Base-by-base conservation (phyloP, 2,113 vertebrate species). In the Promerops cafer region DNA sequence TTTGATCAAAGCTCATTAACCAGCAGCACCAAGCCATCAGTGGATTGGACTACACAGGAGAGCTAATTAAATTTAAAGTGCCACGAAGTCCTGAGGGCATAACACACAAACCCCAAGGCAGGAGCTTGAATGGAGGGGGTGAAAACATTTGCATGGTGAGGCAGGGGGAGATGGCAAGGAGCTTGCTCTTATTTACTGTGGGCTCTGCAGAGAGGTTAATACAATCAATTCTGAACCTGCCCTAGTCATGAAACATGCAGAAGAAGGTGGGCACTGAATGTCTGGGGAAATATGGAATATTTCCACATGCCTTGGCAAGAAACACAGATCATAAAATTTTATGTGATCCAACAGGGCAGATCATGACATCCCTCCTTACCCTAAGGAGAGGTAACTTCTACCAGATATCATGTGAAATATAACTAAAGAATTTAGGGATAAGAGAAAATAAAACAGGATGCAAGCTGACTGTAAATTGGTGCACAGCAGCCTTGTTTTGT, bases 51-150 rank as follows among this genome's bases (percentile, higher is more conserved):
- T 96, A 87, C 89, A 89, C 66, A 83, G 45, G 70, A 94, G 76
- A 96, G 84, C 49, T 90, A 94, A 97, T 96, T 95, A 95, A 97
- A 97, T 79, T 71, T 87, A 96, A 96, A 93, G 74, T n/a, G 33
- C 50, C 57, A 83, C 18, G 47, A 35, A 22, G 17, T 69, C 77
- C 76, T 56, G 65, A 93, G 91, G 85, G 90, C 77, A 92, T 7
- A 77, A 88, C 26, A 52, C 11, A 11, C 16, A 80, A 79, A 61
- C 65, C 72, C 72, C 45, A 66, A 24, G 65, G 63, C 37, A 74
- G 63, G 42, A 94, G 79, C 16, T 2, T 30, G 33, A 52, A 44
- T 6, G 30, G 81, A 85, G 39, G 13, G 28, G 26, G 56, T 53
- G 72, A 79, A 72, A 94, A 65, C 9, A 71, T 70, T 50, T 95